Conservation (phyloP, 2,888 invertebrate species). For the Lordiphosa fenestrarum region DNA sequence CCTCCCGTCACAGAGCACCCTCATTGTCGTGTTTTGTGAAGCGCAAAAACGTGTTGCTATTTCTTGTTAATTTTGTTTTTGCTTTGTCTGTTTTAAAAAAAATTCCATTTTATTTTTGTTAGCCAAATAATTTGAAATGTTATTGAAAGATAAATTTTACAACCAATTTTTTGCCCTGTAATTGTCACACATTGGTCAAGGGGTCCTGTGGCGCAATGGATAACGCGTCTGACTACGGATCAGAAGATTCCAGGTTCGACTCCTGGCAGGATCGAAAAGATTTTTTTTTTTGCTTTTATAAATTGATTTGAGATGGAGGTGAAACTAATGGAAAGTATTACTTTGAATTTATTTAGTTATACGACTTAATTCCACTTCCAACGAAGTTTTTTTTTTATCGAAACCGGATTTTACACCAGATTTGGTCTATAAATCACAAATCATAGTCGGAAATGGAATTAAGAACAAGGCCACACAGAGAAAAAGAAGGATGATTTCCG, state of each 20-base stretch:
- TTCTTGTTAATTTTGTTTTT: constrained; percentile 27
- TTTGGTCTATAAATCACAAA: no score
- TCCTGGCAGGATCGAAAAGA: constrained; percentile 80
- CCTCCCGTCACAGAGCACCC: constrained; percentile 17
- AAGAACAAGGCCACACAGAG: no score
- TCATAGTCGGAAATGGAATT: no score
- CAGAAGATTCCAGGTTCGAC: constrained; percentile 81
- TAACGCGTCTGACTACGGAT: constrained; percentile 81
- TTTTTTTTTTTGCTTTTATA: background rate
- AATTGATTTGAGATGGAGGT: no score
- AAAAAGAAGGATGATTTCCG: no score
- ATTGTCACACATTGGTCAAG: background rate
- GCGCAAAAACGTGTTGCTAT: constrained; percentile 68
- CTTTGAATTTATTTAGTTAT: no score
- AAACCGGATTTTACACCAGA: no score
- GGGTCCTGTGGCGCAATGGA: constrained; percentile 81
- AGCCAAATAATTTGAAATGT: no score
- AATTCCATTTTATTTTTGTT: constrained; percentile 21
- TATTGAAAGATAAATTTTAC: constrained; percentile 1
- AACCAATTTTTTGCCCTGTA: constrained; percentile 12
- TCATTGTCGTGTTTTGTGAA: constrained; percentile 44
- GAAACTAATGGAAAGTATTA: no score
- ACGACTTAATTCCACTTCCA: no score
- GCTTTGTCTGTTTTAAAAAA: constrained; percentile 14
- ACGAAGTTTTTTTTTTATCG: no score